A percentile compares a stretch with the other conserved stretches of the same genome.
Conservation (phyloP, 1,140 invertebrate species). For the Bombus terrestris region DNA sequence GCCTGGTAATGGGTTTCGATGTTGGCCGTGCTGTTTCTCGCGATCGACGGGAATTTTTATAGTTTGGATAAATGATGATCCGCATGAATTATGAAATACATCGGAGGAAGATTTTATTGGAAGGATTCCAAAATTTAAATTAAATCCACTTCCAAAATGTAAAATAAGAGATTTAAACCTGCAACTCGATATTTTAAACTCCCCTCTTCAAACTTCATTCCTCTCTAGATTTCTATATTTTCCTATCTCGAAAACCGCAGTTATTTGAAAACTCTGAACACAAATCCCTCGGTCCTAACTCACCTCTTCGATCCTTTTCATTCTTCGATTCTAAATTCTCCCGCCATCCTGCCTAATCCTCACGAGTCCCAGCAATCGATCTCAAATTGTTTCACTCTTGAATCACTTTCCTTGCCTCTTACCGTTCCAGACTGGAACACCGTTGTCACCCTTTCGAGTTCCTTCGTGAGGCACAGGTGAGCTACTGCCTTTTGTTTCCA, state of each 20-base stretch:
- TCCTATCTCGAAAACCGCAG: background rate
- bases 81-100: background rate
- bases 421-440: background rate
- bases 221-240: background rate
- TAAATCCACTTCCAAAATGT: too few relatives aligned
- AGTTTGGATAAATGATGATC: background rate
- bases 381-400: slow-evolving; percentile 3
- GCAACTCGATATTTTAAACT: background rate
- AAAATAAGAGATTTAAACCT: background rate
- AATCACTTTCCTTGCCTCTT: background rate
- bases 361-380: background rate
- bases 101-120: too few relatives aligned
- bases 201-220: background rate
- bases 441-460: background rate
- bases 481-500: slow-evolving; percentile 25
- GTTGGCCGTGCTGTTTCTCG: background rate
- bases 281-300: background rate
- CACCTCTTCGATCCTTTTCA: background rate
- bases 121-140: too few relatives aligned
- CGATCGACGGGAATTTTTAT: background rate
- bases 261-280: background rate
- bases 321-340: background rate
- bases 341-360: background rate
- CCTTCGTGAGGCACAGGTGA: slow-evolving; percentile 3
- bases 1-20: background rate